phyloP scores from a whole-genome alignment of 2,888 invertebrate genomes.

The Diplolepis rosae region DNA sequence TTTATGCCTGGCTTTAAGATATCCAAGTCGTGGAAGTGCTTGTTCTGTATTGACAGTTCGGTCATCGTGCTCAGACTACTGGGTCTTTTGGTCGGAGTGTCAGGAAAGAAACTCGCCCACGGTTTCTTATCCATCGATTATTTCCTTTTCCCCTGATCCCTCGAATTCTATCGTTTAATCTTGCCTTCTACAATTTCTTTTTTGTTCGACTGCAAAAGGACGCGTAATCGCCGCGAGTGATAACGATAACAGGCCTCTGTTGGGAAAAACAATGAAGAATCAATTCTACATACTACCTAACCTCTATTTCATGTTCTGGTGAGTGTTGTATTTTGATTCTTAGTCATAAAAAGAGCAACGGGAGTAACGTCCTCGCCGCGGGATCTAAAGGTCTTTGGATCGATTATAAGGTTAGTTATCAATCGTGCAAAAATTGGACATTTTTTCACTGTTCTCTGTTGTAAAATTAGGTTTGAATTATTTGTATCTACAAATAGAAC shows the following conservation, averaged over 20 bases:
- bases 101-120: background rate
- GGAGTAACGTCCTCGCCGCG: background rate
- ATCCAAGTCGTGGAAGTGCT: background rate
- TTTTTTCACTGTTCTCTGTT: no score
- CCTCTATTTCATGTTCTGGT: background rate
- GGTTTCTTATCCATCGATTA: background rate
- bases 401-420: constrained; percentile 11
- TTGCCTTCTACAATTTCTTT: background rate
- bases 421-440: no score
- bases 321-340: constrained; percentile 13
- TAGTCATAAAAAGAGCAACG: background rate
- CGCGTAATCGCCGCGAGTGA: constrained; percentile 18
- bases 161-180: constrained; percentile 1
- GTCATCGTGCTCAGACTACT: background rate
- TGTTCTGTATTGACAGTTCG: constrained; percentile 10
- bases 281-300: background rate
- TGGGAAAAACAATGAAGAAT: constrained; percentile 13
- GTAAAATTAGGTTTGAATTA: no score
- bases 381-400: background rate
- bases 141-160: background rate
- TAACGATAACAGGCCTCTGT: constrained; percentile 11
- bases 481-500: no score
- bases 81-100: background rate
- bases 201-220: constrained; percentile 9
- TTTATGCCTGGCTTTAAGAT: background rate